Base-by-base conservation (phyloP, 2,113 vertebrate genomes). In the Cathartes aura region DNA sequence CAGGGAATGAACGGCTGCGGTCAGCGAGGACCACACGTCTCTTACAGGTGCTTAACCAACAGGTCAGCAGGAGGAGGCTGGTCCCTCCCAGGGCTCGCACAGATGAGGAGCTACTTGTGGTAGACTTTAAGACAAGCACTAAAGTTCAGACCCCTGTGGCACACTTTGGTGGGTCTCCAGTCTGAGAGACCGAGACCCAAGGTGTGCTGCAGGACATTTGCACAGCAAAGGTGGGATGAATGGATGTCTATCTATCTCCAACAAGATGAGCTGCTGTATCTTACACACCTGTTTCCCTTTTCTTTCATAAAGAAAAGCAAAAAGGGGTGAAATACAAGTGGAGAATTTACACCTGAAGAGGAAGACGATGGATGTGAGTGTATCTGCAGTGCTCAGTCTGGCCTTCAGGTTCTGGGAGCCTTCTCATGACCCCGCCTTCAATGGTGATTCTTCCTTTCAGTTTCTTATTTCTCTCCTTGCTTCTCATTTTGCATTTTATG, bases 1-100 rank as follows among this genome's bases (percentile, higher is more conserved):
- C 73, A 87, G 7, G 21, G 32, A 72, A 82, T 13, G 34, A 82
- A 74, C 0, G 10, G 23, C 68, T 92, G 48, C 0, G 24, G 80
- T 48, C 43, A 29, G 47, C 0, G 3, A 72, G 50, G 70, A 53
- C 26, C 40, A 38, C 42, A 3, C 0, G 0, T 71, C n/a, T 87
- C 80, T 74, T 36, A 58, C 5, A 47, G 50, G 5, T 66, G 11
- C 32, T 94, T 67, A 48, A 62, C 55, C 2, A 5, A 15, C 23
- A 63, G 58, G 62, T 56, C 40, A 48, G 36, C 24, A 42, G 30
- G 45, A 83, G 27, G 40, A 43, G 23, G 23, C 40, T 73, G 67
- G 17, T 56, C 18, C 17, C 13, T 89, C 47, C 38, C 1, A 6
- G 27, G 34, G 5, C 64, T 87, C 1, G 1, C 36, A 43, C 0